Percentiles rank a stretch among this genome's conserved stretches.
These are phyloP conservation scores for Buathra laborator DNA, from an alignment of 2,888 invertebrate species.

Conservation along the genomic window DNA sequence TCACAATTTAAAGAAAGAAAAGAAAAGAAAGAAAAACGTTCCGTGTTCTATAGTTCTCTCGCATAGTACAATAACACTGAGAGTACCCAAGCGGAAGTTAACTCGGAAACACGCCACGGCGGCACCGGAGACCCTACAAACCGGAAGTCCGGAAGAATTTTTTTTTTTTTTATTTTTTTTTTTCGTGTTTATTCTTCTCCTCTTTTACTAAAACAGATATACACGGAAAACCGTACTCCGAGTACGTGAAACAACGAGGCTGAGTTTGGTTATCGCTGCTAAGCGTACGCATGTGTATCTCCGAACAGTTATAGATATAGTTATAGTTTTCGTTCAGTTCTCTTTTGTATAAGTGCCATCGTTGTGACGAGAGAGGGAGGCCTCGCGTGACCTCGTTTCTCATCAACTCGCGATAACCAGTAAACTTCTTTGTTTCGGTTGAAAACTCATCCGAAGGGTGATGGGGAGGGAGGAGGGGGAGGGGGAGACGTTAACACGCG, in stretches of 20 bases:
- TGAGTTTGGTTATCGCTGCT: too few species aligned
- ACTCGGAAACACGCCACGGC: constrained; percentile 33
- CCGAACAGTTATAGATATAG: not conserved
- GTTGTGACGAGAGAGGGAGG: constrained; percentile 24
- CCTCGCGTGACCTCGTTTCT: constrained; percentile 63
- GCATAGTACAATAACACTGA: constrained; percentile 11
- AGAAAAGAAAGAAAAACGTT: not conserved
- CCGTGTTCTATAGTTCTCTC: not conserved
- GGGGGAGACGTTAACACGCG: constrained; percentile 1
- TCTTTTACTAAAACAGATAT: not conserved
- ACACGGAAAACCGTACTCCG: not conserved
- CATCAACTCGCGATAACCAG: constrained; percentile 57
- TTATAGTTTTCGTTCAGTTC: not conserved
- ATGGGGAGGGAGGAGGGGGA: not conserved
- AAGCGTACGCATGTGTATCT: not conserved
- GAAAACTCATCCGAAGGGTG: constrained; percentile 12
- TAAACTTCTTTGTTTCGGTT: constrained; percentile 59
- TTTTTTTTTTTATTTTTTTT: constrained; percentile 19
- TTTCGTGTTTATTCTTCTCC: not conserved
- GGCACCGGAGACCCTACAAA: constrained; percentile 21
- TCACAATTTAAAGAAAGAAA: not conserved
- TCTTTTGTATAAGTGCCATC: not conserved
- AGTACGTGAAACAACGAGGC: too few species aligned
- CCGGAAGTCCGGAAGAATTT: constrained; percentile 40
- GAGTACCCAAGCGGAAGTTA: constrained; percentile 36